These are phyloP conservation scores for Dermatophagoides farinae DNA, from an alignment of 1,140 invertebrate genomes.

Conservation along the genomic window DNA sequence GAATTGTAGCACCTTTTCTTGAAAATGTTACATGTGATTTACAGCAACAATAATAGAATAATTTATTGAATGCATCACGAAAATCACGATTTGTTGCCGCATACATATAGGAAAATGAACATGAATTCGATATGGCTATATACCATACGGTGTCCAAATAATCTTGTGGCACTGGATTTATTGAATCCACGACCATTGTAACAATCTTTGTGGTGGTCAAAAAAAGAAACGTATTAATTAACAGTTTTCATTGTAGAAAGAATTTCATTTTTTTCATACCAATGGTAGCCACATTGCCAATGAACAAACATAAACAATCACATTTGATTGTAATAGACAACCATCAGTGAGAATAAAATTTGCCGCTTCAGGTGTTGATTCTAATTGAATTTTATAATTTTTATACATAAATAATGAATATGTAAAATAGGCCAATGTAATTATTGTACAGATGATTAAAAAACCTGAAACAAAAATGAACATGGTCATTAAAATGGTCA, in stretches of 20 bases:
- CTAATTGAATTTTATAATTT: slow-evolving; percentile 13
- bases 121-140: slow-evolving; percentile 44
- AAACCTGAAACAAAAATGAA: slow-evolving; percentile 21
- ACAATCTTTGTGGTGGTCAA: background rate
- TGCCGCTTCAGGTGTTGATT: background rate
- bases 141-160: slow-evolving; percentile 42
- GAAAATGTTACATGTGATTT: slow-evolving; percentile 47
- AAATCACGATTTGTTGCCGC: slow-evolving; percentile 42
- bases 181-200: slow-evolving; percentile 9
- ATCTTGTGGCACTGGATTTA: slow-evolving; percentile 26
- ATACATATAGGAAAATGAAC: slow-evolving; percentile 44
- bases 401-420: slow-evolving; percentile 36
- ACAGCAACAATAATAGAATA: slow-evolving; percentile 62
- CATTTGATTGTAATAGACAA: slow-evolving; percentile 39
- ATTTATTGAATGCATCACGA: slow-evolving; percentile 47
- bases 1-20: slow-evolving; percentile 7
- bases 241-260: background rate
- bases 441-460: slow-evolving; percentile 24
- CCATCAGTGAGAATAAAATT: slow-evolving; percentile 28
- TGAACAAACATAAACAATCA: slow-evolving; percentile 40
- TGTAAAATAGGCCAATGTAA: slow-evolving; percentile 30
- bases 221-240: background rate
- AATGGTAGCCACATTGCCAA: slow-evolving; percentile 46
- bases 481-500: no score
- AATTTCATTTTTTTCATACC: slow-evolving; percentile 31